These are phyloP conservation scores for Oscheius sp. DNA, from an alignment of 2,888 invertebrate species.

Conservation along the genomic window DNA sequence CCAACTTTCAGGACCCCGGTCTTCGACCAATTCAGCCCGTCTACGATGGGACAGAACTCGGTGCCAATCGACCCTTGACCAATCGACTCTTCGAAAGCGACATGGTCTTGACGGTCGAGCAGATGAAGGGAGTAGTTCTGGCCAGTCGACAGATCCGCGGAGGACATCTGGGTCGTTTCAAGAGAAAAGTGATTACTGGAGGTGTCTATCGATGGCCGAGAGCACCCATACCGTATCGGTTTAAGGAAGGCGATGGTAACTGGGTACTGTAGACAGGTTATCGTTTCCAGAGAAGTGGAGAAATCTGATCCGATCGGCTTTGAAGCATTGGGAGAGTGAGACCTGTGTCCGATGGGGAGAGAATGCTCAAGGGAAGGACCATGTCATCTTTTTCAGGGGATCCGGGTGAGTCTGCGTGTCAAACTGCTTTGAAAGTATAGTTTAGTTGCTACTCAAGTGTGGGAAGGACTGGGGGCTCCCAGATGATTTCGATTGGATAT, in stretches of 20 bases:
- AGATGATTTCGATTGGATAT: slow-evolving; percentile 71
- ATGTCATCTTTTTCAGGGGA: slow-evolving; percentile 68
- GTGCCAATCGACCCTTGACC: slow-evolving; percentile 66
- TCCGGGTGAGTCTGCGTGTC: slow-evolving; percentile 52
- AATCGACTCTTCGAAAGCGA: slow-evolving; percentile 70
- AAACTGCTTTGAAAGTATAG: background rate
- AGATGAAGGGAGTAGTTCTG: slow-evolving; percentile 59
- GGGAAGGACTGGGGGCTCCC: slow-evolving; percentile 69
- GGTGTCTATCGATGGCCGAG: slow-evolving; percentile 69
- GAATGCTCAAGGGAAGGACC: slow-evolving; percentile 65
- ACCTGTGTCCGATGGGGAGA: slow-evolving; percentile 71
- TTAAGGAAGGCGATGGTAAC: slow-evolving; percentile 66
- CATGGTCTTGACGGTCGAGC: slow-evolving; percentile 69
- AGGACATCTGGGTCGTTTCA: slow-evolving; percentile 41
- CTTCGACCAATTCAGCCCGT: slow-evolving; percentile 51
- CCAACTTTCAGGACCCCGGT: slow-evolving; percentile 11
- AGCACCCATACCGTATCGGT: slow-evolving; percentile 65
- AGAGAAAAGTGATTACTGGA: slow-evolving; percentile 70
- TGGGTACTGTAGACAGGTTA: background rate
- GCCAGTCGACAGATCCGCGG: slow-evolving; percentile 49
- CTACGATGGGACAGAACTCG: slow-evolving; percentile 68
- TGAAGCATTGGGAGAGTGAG: slow-evolving; percentile 68
- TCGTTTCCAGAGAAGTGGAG: slow-evolving; percentile 65
- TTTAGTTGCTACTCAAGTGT: slow-evolving; percentile 65
- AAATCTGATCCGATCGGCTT: slow-evolving; percentile 57